These are phyloP conservation scores for Murina feae DNA, from an alignment of 2,113 vertebrate genomes.

Conservation along the genomic window DNA sequence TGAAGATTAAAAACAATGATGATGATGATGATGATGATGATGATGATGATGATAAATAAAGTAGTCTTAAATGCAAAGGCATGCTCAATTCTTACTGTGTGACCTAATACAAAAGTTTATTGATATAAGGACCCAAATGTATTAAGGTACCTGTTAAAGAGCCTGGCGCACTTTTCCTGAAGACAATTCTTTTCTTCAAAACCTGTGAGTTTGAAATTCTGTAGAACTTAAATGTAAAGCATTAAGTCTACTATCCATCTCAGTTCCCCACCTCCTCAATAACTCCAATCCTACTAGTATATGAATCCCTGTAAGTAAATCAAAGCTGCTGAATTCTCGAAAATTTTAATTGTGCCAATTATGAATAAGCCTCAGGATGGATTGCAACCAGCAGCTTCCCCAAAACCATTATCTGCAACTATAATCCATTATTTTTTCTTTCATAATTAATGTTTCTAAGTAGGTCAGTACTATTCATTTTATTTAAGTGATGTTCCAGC, in stretches of 20 bases:
- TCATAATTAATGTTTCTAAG: conserved; percentile 82
- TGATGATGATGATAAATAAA: neutral
- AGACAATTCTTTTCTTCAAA: neutral
- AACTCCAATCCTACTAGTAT: conserved; percentile 43
- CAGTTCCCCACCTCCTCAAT: neutral
- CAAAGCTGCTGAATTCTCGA: conserved; percentile 59
- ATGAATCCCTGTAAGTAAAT: conserved; percentile 67
- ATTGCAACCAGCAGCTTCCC: conserved; percentile 74
- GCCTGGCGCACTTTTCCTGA: neutral
- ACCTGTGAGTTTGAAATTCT: conserved; percentile 10
- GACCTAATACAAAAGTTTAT: neutral
- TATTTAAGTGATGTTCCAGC: conserved; percentile 58
- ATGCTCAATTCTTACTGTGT: conserved; percentile 12
- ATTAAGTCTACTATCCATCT: neutral
- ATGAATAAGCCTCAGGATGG: conserved; percentile 78
- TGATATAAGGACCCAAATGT: neutral
- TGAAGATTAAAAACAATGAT: too few species aligned
- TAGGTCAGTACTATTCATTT: conserved; percentile 77
- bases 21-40: too few species aligned
- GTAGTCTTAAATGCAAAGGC: neutral
- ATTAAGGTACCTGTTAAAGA: neutral
- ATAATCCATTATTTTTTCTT: conserved; percentile 79
- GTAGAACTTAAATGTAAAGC: conserved; percentile 1
- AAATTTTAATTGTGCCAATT: conserved; percentile 77
- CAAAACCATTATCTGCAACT: conserved; percentile 81